These are phyloP conservation scores for Siphamia tubifer DNA, from an alignment of 2,113 vertebrate species.

Conservation along the genomic window DNA sequence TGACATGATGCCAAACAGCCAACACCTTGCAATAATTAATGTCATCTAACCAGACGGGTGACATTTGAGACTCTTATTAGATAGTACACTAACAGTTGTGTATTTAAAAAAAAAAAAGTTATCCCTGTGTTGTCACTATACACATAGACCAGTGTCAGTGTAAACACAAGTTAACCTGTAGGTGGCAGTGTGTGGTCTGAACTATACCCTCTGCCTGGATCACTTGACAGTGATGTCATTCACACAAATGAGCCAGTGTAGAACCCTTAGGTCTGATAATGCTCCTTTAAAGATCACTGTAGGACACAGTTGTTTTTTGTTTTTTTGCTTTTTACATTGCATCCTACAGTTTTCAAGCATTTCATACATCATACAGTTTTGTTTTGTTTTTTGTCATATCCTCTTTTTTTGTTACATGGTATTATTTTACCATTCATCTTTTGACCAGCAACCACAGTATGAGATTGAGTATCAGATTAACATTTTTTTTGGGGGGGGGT, in stretches of 20 bases:
- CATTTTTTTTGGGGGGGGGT: not conserved
- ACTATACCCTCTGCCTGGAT: not conserved
- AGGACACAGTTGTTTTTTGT: not conserved
- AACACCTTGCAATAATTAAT: not conserved
- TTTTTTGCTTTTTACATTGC: too few relatives aligned
- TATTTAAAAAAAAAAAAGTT: too few relatives aligned
- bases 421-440: not conserved
- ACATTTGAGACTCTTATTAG: not conserved
- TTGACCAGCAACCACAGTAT: not conserved
- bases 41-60: not conserved
- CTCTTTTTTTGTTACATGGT: not conserved
- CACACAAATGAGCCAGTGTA: not conserved
- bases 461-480: not conserved
- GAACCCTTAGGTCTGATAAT: not conserved
- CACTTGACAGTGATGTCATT: not conserved
- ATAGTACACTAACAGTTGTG: not conserved
- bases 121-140: not conserved
- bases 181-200: constrained; percentile 30
- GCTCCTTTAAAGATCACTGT: not conserved
- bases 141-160: not conserved
- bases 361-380: constrained; percentile 8
- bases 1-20: not conserved
- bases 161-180: constrained; percentile 2
- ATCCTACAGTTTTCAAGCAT: constrained; percentile 22
- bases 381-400: not conserved